phyloP scores from a whole-genome alignment of 1,140 invertebrate species.

The Thaumatotibia leucotreta region DNA sequence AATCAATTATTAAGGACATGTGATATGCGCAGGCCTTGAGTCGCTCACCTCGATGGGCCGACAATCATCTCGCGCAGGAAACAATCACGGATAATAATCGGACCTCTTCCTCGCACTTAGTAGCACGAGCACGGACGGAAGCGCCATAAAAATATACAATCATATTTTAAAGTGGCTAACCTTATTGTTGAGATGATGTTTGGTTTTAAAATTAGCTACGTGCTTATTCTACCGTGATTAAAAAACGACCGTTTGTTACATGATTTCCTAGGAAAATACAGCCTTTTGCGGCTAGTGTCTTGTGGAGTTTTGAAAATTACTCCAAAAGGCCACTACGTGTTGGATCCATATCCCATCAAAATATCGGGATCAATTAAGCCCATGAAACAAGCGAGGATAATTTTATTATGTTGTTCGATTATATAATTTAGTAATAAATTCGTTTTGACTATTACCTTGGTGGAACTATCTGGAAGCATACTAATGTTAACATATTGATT shows the following conservation, averaged over 20 bases:
- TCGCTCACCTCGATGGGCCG: constrained; percentile 11
- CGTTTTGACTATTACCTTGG: background rate
- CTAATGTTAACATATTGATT: background rate
- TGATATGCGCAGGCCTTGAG: constrained; percentile 13
- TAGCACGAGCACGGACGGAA: constrained; percentile 19
- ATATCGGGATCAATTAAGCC: too few species aligned
- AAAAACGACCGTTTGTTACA: too few species aligned
- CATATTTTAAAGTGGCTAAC: background rate
- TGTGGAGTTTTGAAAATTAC: too few species aligned
- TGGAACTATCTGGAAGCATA: background rate
- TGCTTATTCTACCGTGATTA: too few species aligned
- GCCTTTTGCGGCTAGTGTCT: too few species aligned
- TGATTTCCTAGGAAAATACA: too few species aligned
- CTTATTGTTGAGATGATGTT: background rate
- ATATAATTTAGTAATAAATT: background rate
- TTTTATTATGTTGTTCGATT: background rate
- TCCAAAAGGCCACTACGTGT: too few species aligned
- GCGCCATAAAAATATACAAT: background rate
- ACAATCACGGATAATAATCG: constrained; percentile 28
- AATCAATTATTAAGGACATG: constrained; percentile 15
- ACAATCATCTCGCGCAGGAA: constrained; percentile 18
- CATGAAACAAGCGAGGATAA: too few species aligned
- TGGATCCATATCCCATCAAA: too few species aligned
- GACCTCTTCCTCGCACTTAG: constrained; percentile 22
- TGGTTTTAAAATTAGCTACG: background rate